These are phyloP conservation scores for Zaprionus bogoriensis DNA, from an alignment of 2,888 invertebrate species.

Conservation along the genomic window DNA sequence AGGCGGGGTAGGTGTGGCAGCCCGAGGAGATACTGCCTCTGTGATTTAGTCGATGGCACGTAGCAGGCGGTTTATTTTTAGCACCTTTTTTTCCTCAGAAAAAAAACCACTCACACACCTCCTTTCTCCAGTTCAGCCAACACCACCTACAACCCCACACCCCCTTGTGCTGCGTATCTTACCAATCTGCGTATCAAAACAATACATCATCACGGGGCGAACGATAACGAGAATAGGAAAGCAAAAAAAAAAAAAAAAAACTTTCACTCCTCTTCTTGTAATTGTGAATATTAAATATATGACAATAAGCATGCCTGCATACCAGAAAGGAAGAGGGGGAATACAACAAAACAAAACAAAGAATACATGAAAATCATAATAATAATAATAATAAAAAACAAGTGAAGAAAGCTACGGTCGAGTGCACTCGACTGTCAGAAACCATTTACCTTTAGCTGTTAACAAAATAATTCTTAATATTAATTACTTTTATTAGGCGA, in stretches of 20 bases:
- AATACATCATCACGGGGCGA: slow-evolving; percentile 61
- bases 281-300: slow-evolving; percentile 70
- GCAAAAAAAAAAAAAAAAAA: slow-evolving; percentile 8
- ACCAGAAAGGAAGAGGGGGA: background rate
- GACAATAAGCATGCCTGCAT: slow-evolving; percentile 30
- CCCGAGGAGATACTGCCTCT: slow-evolving; percentile 17
- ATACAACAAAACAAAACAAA: background rate
- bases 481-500: no score
- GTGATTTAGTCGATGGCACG: slow-evolving; percentile 56
- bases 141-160: background rate
- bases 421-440: no score
- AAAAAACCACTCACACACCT: slow-evolving; percentile 1
- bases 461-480: no score
- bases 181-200: slow-evolving; percentile 59
- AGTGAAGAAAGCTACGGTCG: no score
- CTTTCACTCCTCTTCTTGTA: slow-evolving; percentile 29
- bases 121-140: background rate
- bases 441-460: no score
- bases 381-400: slow-evolving; percentile 17
- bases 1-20: background rate
- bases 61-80: slow-evolving; percentile 66
- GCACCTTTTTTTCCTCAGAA: slow-evolving; percentile 48
- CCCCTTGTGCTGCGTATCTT: slow-evolving; percentile 6
- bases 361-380: background rate
- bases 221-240: no score